A percentile compares a stretch with the other conserved stretches of the same genome.
Evolutionary conservation across 2,888 invertebrate genomes (phyloP).

Genomic region (Microplitis deprimator): DNA sequence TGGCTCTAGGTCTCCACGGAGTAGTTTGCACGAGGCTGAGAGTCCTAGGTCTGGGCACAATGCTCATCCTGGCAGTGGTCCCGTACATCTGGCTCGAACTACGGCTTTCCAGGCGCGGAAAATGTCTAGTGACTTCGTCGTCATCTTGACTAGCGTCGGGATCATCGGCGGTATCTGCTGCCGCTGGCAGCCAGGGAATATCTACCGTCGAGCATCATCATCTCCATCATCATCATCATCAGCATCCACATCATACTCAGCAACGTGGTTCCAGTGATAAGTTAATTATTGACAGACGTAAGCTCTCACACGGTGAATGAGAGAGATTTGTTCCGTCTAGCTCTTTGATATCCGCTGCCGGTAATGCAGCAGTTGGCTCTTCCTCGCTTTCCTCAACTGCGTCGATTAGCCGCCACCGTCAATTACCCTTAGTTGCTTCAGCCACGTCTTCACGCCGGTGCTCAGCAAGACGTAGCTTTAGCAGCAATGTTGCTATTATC

Average conservation of each 20-base stretch:
- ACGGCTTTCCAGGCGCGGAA: slow-evolving; percentile 71
- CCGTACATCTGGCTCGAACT: slow-evolving; percentile 75
- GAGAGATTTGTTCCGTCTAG: slow-evolving; percentile 66
- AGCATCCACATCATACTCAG: not conserved
- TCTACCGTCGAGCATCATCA: not conserved
- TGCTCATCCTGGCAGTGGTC: slow-evolving; percentile 73
- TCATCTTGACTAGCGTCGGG: not conserved
- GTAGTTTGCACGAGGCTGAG: slow-evolving; percentile 73
- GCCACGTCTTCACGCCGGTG: not conserved
- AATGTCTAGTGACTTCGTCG: slow-evolving; percentile 64
- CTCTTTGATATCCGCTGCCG: slow-evolving; percentile 42
- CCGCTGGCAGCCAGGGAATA: not conserved
- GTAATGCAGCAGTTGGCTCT: slow-evolving; percentile 38
- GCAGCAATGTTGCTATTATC: not conserved
- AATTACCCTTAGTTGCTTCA: not conserved
- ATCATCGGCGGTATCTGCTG: not conserved
- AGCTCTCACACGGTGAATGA: slow-evolving; percentile 63
- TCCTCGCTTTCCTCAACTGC: slow-evolving; percentile 41
- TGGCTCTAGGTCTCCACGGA: slow-evolving; percentile 76
- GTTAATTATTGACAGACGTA: slow-evolving; percentile 36
- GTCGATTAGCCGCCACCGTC: not conserved
- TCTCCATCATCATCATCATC: not conserved
- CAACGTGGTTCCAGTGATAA: not conserved
- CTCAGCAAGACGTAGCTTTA: not conserved
- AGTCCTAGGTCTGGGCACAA: slow-evolving; percentile 72